Evolutionary conservation across 2,797 vertebrate species (phyloP).

Genomic region (Melanotaenia nigrans): DNA sequence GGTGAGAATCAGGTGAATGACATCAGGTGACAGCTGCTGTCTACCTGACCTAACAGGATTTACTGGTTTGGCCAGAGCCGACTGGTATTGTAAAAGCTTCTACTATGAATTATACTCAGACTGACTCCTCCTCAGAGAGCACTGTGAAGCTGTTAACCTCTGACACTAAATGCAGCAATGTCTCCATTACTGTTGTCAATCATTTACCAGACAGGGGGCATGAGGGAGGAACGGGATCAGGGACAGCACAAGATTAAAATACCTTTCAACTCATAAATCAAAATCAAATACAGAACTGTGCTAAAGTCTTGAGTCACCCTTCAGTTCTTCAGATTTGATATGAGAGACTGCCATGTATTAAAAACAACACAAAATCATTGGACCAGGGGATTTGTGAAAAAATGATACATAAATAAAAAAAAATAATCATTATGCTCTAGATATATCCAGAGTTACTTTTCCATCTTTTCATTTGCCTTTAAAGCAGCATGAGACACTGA

Average conservation of each 20-base stretch:
- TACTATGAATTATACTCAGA: constrained; percentile 33
- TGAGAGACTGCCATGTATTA: no score
- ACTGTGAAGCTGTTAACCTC: constrained; percentile 15
- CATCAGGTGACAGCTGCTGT: constrained; percentile 14
- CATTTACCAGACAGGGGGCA: constrained; percentile 45
- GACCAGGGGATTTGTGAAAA: no score
- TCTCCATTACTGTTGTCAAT: constrained; percentile 39
- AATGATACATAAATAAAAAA: no score
- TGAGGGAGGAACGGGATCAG: not conserved
- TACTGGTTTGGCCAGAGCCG: constrained; percentile 38
- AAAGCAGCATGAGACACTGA: no score
- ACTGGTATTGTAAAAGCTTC: constrained; percentile 12
- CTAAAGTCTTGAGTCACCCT: not conserved
- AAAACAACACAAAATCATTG: no score
- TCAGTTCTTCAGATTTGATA: no score
- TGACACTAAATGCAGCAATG: constrained; percentile 10
- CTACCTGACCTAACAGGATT: constrained; percentile 35
- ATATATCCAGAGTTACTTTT: no score
- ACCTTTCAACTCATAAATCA: not conserved
- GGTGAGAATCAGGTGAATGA: constrained; percentile 7
- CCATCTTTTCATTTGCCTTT: no score
- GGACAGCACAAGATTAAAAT: constrained; percentile 20
- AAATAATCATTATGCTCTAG: no score
- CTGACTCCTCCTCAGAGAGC: not conserved
- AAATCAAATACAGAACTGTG: not conserved